Conservation (phyloP, 2,113 vertebrate species). For the Addax nasomaculatus region DNA sequence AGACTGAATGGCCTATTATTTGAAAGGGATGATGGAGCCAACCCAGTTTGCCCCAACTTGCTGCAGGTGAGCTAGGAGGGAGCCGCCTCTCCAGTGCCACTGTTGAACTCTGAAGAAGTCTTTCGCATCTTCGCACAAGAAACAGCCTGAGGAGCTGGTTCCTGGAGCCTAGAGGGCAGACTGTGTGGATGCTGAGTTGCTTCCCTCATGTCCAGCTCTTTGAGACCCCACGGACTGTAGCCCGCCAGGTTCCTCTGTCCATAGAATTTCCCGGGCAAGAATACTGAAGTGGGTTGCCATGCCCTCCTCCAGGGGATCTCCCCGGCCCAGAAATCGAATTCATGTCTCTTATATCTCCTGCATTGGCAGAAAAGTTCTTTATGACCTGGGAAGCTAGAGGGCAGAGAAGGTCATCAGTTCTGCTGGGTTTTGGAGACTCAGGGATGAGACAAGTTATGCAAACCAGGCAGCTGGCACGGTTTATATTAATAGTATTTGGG, state of each 20-base stretch:
- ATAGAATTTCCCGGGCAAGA: neutral
- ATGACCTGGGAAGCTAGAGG: neutral
- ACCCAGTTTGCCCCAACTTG: conserved; percentile 15
- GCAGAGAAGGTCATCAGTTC: neutral
- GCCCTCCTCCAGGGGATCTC: neutral
- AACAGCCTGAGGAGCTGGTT: neutral
- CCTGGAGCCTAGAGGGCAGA: neutral
- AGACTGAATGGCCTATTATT: conserved; percentile 67
- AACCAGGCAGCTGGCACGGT: neutral
- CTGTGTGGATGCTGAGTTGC: neutral
- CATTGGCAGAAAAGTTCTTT: neutral
- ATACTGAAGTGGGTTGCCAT: neutral
- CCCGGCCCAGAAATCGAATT: neutral
- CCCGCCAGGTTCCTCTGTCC: neutral
- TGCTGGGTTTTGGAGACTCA: neutral
- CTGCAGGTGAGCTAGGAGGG: conserved; percentile 7
- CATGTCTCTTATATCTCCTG: neutral
- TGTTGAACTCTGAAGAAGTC: neutral
- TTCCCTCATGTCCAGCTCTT: neutral
- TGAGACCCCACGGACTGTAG: neutral
- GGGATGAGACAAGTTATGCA: neutral
- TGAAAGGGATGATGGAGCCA: conserved; percentile 57
- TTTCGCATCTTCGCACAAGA: neutral
- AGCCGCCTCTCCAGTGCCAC: rapidly evolving
- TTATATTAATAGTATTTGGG: neutral